phyloP scores from a whole-genome alignment of 2,888 invertebrate species.

The Didymodactylos carnosus region DNA sequence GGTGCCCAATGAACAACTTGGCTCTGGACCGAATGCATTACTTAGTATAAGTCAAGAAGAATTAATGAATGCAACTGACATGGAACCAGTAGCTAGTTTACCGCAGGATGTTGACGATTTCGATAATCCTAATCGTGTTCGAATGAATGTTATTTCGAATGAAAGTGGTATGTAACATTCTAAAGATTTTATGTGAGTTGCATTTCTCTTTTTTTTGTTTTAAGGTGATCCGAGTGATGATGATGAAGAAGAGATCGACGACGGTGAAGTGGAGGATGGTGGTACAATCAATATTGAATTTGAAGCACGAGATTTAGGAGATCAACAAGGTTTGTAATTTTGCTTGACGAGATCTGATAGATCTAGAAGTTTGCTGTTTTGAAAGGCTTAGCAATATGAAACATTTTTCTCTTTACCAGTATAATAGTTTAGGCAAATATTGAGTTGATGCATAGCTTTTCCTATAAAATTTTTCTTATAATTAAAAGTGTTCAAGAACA shows the following conservation, averaged over 20 bases:
- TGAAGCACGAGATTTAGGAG: not conserved
- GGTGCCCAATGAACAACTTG: not conserved
- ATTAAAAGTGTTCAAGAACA: no score
- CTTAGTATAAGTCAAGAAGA: not conserved
- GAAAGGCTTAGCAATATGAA: no score
- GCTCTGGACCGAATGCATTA: not conserved
- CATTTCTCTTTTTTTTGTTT: no score
- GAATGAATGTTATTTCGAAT: slow-evolving; percentile 5
- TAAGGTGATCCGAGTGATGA: slow-evolving; percentile 13
- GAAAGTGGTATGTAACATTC: slow-evolving; percentile 2
- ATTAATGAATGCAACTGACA: slow-evolving; percentile 11
- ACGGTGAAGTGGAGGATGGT: slow-evolving; percentile 9
- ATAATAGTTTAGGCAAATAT: no score
- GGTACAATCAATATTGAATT: not conserved
- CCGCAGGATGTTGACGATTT: slow-evolving; percentile 13
- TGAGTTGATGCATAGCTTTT: no score
- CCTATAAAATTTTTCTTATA: no score
- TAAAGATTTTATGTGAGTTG: no score
- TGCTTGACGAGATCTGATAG: no score
- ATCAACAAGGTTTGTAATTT: not conserved
- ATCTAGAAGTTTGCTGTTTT: no score
- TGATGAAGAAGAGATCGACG: slow-evolving; percentile 15
- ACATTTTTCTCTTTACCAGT: no score
- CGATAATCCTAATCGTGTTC: slow-evolving; percentile 2
- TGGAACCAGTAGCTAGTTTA: slow-evolving; percentile 12